Evolutionary conservation across 1,140 invertebrate genomes (phyloP).

Genomic region (Spodoptera frugiperda): DNA sequence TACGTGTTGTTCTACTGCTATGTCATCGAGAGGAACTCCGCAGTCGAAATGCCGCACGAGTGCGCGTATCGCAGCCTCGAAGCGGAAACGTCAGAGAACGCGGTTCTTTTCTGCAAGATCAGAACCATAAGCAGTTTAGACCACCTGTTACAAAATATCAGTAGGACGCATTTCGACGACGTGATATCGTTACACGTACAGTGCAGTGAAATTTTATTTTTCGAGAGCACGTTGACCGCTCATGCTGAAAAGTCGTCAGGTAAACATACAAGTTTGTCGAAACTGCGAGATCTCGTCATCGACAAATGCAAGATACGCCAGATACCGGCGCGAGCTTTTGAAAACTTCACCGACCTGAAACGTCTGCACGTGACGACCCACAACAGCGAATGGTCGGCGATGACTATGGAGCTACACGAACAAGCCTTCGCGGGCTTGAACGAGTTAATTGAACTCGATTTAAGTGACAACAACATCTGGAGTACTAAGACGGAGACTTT

Average conservation of each 20-base stretch:
- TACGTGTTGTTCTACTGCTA: conserved; percentile 82
- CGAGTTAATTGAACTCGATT: conserved; percentile 90
- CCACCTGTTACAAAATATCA: conserved; percentile 81
- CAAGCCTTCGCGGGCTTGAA: conserved; percentile 90
- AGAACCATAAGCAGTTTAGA: conserved; percentile 83
- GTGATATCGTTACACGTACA: conserved; percentile 90
- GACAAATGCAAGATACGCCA: conserved; percentile 93
- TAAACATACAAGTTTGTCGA: conserved; percentile 78
- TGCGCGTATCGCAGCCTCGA: conserved; percentile 80
- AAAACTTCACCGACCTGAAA: conserved; percentile 89
- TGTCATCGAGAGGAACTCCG: conserved; percentile 70
- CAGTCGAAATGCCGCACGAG: conserved; percentile 81
- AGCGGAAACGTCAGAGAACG: conserved; percentile 77
- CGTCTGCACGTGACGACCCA: conserved; percentile 90
- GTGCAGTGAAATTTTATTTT: conserved; percentile 93
- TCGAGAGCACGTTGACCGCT: conserved; percentile 89
- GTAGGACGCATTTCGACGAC: conserved; percentile 77
- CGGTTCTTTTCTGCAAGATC: conserved; percentile 82
- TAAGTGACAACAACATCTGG: conserved; percentile 94
- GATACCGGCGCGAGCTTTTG: conserved; percentile 90
- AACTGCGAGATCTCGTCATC: conserved; percentile 90
- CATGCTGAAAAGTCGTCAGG: conserved; percentile 68
- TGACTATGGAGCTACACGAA: conserved; percentile 91
- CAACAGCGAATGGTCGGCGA: conserved; percentile 93
- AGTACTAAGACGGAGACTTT: conserved; percentile 91